A percentile compares a stretch with the other conserved stretches of the same genome.
These are phyloP conservation scores for Myoxocephalus aenaeus DNA, from an alignment of 2,797 vertebrate species.

Conservation along the genomic window DNA sequence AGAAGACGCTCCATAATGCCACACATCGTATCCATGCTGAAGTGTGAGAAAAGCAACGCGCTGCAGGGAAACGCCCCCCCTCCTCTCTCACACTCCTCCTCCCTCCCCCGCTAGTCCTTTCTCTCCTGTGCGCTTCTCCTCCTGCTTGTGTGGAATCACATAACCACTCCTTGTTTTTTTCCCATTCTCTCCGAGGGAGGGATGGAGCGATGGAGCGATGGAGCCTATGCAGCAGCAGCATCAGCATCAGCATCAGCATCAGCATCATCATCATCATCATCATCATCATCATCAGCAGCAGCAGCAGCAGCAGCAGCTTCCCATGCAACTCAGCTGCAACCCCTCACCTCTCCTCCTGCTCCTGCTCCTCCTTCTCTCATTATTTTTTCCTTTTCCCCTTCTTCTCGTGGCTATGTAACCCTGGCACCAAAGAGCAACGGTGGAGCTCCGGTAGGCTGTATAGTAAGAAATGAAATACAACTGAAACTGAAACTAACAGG, in stretches of 20 bases:
- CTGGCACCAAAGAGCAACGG: conserved; percentile 35
- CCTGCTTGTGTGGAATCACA: conserved; percentile 73
- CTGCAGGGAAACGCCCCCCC: conserved; percentile 76
- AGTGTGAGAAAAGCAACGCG: conserved; percentile 66
- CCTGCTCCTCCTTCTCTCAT: not conserved
- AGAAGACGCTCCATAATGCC: conserved; percentile 62
- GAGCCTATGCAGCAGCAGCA: conserved; percentile 65
- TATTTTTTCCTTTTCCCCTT: not conserved
- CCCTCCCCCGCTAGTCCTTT: conserved; percentile 65
- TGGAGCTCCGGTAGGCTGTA: conserved; percentile 16
- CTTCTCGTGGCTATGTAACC: conserved; percentile 40
- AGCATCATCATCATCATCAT: conserved; percentile 56
- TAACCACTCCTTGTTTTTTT: conserved; percentile 82
- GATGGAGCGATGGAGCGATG: conserved; percentile 70
- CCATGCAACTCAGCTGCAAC: conserved; percentile 75
- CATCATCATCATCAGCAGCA: no score
- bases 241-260: conserved; percentile 35
- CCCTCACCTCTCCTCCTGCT: conserved; percentile 69
- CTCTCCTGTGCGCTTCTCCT: conserved; percentile 69
- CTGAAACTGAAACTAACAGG: not conserved
- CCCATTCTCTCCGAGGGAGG: conserved; percentile 62
- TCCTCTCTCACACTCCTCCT: conserved; percentile 25
- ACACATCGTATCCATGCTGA: conserved; percentile 69
- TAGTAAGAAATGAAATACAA: not conserved
- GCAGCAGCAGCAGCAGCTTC: conserved; percentile 63